Evolutionary conservation across 2,113 vertebrate species (phyloP).

Genomic region (human): DNA sequence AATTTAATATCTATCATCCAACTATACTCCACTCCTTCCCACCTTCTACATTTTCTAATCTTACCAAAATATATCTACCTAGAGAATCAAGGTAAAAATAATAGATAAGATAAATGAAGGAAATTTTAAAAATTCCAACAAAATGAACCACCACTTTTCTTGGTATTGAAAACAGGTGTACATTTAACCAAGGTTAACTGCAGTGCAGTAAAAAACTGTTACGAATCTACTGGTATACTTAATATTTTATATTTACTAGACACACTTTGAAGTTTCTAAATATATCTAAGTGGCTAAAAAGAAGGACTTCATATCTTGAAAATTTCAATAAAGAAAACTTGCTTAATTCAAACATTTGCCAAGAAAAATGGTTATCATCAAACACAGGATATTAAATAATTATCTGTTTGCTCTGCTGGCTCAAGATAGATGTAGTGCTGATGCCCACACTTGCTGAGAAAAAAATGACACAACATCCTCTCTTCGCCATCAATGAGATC

Average conservation of each 20-base stretch:
- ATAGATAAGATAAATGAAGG: background rate
- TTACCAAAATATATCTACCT: background rate
- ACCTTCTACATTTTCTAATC: background rate
- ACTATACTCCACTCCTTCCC: background rate
- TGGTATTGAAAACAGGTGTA: background rate
- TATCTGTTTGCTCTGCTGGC: conserved; percentile 54
- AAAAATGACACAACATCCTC: conserved; percentile 1
- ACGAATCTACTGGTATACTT: background rate
- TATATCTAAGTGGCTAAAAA: background rate
- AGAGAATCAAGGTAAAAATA: background rate
- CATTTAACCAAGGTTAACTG: background rate
- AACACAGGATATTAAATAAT: conserved; percentile 62
- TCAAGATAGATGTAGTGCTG: conserved; percentile 29
- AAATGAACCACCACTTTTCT: conserved; percentile 10
- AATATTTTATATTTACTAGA: conserved; percentile 21
- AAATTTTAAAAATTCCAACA: background rate
- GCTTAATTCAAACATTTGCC: conserved; percentile 48
- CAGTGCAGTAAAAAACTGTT: background rate
- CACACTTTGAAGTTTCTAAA: background rate
- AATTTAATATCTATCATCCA: background rate
- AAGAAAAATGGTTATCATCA: conserved; percentile 61
- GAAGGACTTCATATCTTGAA: background rate
- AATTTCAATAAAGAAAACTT: conserved; percentile 54
- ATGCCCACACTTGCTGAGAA: background rate
- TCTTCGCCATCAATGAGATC: conserved; percentile 3